These are phyloP conservation scores for Aphidoletes aphidimyza DNA, from an alignment of 2,888 invertebrate species.

Conservation along the genomic window DNA sequence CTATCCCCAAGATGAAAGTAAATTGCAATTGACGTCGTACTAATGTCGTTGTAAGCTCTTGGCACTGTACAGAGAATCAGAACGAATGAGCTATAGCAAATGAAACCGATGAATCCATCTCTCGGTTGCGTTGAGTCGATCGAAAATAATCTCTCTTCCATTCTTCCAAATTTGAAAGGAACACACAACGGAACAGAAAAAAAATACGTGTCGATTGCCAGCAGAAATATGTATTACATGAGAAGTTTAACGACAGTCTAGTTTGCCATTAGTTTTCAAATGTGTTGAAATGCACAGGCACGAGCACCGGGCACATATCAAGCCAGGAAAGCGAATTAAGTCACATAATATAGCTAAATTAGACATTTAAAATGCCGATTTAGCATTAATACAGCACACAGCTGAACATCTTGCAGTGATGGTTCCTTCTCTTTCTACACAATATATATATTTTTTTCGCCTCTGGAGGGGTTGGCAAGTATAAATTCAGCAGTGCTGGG, in stretches of 20 bases:
- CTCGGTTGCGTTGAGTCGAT: slow-evolving; percentile 9
- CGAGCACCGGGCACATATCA: slow-evolving; percentile 12
- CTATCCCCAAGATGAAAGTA: slow-evolving; percentile 41
- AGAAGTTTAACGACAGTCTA: neutral
- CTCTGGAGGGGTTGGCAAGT: neutral
- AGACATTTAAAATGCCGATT: slow-evolving; percentile 51
- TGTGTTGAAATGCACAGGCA: too few relatives aligned
- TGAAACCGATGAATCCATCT: neutral
- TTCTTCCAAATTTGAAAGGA: neutral
- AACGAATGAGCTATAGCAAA: too few relatives aligned
- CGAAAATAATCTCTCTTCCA: neutral
- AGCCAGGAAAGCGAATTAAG: slow-evolving; percentile 43
- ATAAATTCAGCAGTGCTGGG: neutral
- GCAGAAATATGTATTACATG: neutral
- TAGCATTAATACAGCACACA: slow-evolving; percentile 27
- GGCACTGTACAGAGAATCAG: too few relatives aligned
- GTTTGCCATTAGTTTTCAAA: too few relatives aligned
- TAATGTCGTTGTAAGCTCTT: slow-evolving; percentile 5
- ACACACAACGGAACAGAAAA: neutral
- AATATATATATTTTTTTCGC: too few relatives aligned
- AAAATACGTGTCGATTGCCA: neutral
- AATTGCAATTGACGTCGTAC: slow-evolving; percentile 34
- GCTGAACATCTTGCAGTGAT: neutral
- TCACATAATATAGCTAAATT: slow-evolving; percentile 33
- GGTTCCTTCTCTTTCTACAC: neutral